Evolutionary conservation across 2,797 vertebrate genomes (phyloP).

Genomic region (Acomys russatus): DNA sequence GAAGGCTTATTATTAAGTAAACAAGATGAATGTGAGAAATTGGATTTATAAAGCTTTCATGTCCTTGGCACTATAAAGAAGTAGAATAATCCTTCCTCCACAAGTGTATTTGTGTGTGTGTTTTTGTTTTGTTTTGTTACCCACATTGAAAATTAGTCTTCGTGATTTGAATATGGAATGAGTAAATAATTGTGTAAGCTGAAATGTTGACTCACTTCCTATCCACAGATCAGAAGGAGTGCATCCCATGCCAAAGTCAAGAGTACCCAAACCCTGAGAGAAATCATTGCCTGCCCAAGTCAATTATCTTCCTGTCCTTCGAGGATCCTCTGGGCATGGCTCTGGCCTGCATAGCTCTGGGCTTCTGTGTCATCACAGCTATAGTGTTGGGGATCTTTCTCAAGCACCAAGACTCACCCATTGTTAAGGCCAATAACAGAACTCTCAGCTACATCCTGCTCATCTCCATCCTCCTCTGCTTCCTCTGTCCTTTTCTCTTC

Average conservation of each 20-base stretch:
- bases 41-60: neutral
- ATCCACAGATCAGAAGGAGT: neutral
- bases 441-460: no score
- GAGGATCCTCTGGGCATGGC: neutral
- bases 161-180: neutral
- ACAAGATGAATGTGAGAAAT: neutral
- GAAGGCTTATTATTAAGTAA: neutral
- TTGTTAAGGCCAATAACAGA: no score
- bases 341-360: neutral
- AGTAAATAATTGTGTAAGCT: neutral
- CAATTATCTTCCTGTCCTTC: neutral
- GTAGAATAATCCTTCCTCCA: no score
- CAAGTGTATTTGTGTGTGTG: no score
- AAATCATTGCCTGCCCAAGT: neutral
- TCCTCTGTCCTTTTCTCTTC: no score
- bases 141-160: neutral
- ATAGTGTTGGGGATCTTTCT: no score
- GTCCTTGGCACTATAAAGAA: neutral
- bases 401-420: no score
- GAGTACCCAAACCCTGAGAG: neutral
- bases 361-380: no score
- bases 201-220: neutral
- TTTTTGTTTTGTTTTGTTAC: no score
- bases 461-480: no score
- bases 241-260: neutral